These are phyloP conservation scores for Magallana nippona DNA, from an alignment of 2,888 invertebrate species.

Conservation along the genomic window DNA sequence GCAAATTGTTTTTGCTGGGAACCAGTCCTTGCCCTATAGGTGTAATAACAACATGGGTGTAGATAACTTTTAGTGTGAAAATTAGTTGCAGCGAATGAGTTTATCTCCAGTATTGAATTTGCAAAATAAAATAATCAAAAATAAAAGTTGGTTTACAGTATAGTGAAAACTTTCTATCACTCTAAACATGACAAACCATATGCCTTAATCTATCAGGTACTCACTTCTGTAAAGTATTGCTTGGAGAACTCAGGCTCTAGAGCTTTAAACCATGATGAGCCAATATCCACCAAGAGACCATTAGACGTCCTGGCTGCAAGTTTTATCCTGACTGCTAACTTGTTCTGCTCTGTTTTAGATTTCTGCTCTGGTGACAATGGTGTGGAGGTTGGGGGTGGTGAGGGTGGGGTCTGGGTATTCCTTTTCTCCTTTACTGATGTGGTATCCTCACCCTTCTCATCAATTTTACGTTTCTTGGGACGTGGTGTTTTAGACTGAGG, in stretches of 20 bases:
- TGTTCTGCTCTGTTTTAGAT: conserved; percentile 66
- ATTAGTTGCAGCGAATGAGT: too few species aligned
- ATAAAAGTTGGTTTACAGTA: too few species aligned
- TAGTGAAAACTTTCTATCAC: too few species aligned
- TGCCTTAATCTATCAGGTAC: neutral
- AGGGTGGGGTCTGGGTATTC: neutral
- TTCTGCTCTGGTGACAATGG: conserved; percentile 64
- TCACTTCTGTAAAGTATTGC: conserved; percentile 81
- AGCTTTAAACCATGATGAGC: conserved; percentile 81
- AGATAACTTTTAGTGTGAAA: too few species aligned
- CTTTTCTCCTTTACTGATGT: conserved; percentile 16
- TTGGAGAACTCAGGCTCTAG: conserved; percentile 82
- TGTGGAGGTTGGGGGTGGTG: neutral
- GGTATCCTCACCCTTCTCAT: neutral
- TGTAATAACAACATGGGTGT: too few species aligned
- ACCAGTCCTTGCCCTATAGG: too few species aligned
- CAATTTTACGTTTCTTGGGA: conserved; percentile 18
- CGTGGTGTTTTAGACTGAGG: neutral
- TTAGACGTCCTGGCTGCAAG: conserved; percentile 61
- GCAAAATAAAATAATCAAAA: too few species aligned
- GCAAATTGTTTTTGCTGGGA: too few species aligned
- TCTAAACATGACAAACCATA: too few species aligned
- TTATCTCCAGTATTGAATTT: too few species aligned
- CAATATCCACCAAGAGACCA: conserved; percentile 79
- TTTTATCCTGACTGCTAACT: conserved; percentile 63